Evolutionary conservation across 1,140 invertebrate species (phyloP), one percentile per base, ranked within the genome.

Genomic region (Heliothis virescens): DNA sequence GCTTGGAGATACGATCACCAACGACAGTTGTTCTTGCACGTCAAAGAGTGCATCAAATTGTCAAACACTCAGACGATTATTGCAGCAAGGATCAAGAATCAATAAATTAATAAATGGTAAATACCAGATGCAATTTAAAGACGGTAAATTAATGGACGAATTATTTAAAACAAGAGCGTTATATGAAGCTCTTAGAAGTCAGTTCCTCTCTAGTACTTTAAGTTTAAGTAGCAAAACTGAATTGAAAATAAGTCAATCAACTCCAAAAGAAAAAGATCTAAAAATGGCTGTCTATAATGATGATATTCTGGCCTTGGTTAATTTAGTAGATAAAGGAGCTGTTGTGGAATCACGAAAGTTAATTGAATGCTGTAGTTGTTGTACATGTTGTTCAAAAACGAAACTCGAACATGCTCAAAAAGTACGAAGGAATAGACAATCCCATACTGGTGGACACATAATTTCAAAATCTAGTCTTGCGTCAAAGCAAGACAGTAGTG

Each of bases 351-450:
- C 82, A 26, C 80, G 82, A 77, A 85, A 87, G 34, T 74, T 85
- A 53, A 87, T 83, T 72, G 83, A 85, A 50, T 89, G 88, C 62
- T 90, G 89, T 57, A 89, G 88, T 47, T 89, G 88, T 79, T 90
- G 89, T 63, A 85, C 71, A 82, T 90, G 87, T 73, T 48, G n/a
- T 62, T 73, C 79, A 16, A 80, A 83, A 73, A 52, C 53, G 11
- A 10, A 63, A 60, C 57, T 72, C 57, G 60, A 81, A 55, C 65
- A 83, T 74, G 48, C 48, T 16, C 55, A 76, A 3, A 82, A 50
- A 60, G 59, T 29, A 21, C 79, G 79, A 18, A 16, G 11, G 16
- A 67, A 48, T 50, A 82, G 48, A 75, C 82, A 76, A 18, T 79
- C 52, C 77, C 82, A 73, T 10, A 18, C 34, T 48, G n/a, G 13